Conservation (phyloP, 2,113 vertebrate species). For the Agapornis roseicollis region DNA sequence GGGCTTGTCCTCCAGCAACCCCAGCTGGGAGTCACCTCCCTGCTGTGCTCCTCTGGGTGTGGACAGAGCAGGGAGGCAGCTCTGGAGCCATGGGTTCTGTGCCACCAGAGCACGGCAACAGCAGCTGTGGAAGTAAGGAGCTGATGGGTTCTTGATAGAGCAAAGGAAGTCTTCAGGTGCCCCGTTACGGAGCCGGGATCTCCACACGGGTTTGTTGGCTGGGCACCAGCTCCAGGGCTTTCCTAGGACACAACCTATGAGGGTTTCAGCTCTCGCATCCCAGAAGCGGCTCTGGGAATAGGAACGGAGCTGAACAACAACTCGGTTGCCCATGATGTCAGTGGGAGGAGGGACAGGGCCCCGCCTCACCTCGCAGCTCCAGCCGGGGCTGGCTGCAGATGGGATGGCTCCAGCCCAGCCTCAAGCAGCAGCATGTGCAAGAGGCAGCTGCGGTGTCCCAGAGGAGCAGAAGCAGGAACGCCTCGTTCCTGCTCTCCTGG, state of each 20-base stretch:
- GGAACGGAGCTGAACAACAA: neutral
- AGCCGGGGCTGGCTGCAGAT: neutral
- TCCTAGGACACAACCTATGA: neutral
- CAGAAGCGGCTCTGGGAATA: rapidly evolving
- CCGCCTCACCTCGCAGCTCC: neutral
- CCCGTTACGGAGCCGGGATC: rapidly evolving
- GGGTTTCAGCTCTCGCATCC: rapidly evolving
- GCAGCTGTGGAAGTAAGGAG: neutral
- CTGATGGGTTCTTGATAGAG: neutral
- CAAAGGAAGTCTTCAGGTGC: too few relatives aligned
- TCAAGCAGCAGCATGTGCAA: rapidly evolving
- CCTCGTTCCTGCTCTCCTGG: neutral
- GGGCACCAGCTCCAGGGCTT: neutral
- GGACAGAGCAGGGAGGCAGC: neutral
- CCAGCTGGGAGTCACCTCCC: constrained; percentile 9
- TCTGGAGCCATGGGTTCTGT: neutral
- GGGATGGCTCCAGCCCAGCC: neutral
- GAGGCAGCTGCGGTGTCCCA: rapidly evolving
- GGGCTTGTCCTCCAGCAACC: neutral
- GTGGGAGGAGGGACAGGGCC: neutral
- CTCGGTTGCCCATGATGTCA: neutral
- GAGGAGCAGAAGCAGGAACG: neutral
- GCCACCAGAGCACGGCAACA: neutral
- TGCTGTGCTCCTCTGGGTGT: neutral
- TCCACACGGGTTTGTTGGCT: rapidly evolving